Base-by-base conservation (phyloP, 2,888 invertebrate genomes). In the Drosophila rubida region DNA sequence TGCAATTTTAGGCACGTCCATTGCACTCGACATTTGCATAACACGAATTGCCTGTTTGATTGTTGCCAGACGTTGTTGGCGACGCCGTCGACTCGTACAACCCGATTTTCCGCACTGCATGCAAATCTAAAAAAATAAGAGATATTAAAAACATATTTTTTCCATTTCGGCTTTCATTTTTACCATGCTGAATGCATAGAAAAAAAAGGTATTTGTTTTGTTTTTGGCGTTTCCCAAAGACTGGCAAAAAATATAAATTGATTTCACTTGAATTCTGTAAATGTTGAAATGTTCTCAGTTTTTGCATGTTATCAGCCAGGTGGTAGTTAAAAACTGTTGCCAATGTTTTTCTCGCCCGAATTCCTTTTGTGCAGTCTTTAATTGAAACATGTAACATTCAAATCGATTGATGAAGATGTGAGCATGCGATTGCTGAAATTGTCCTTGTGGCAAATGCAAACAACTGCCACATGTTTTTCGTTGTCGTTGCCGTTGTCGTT, bases 1-100 rank as follows among this genome's bases (percentile, higher is more conserved):
- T 81, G 81, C 87, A 61, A 81, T 88, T 81, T 81, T 82, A 75
- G 86, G 67, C 81, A 81, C 88, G 86, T 81, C 41, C 80, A 62
- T 51, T 55, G 62, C 61, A 59, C 77, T 75, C 70, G 53, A 64
- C 65, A 86, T 88, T 81, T 86, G 80, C 77, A 88, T 86, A 79
- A 83, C 87, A 83, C 49, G 73, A 68, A 71, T 80, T 77, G 70
- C 55, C 68, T 66, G 83, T 87, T 77, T 69, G 68, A 83, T 77
- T 80, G 70, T 69, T 74, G 46, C 57, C 70, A 55, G 55, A 23
- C 58, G 14, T n/a, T n/a, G n/a, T n/a, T n/a, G n/a, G 13, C 45
- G 19, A 51, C 9, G 16, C 22, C 50, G n/a, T 9, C 44, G 25
- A 51, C 9, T 25, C 23, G n/a, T 41, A 35, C 60, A 72, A 72